A percentile compares a stretch with the other conserved stretches of the same genome.
Evolutionary conservation across 1,140 invertebrate genomes (phyloP).

Genomic region (Agrypnia vestita): DNA sequence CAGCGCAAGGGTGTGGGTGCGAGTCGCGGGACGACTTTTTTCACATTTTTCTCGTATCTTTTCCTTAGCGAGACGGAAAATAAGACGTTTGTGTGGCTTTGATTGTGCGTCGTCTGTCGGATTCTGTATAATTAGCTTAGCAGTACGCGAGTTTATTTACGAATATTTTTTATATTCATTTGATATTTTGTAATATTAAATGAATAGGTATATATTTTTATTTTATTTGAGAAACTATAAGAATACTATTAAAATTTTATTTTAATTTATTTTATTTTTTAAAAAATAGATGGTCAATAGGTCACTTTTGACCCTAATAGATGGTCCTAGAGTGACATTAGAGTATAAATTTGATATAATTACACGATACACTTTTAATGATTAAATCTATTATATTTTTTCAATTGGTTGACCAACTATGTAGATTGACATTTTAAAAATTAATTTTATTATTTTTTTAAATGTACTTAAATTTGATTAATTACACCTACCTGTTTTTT

Average conservation of each 20-base stretch:
- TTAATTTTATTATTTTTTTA: too few species aligned
- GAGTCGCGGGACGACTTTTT: slow-evolving; percentile 42
- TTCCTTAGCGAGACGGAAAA: slow-evolving; percentile 39
- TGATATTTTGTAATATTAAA: not conserved
- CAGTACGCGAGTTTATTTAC: not conserved
- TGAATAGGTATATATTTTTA: not conserved
- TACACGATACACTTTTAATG: too few species aligned
- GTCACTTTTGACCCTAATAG: too few species aligned
- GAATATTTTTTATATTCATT: not conserved
- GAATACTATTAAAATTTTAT: slow-evolving; percentile 5
- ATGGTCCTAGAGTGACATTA: too few species aligned
- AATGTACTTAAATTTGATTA: too few species aligned
- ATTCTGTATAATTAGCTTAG: slow-evolving; percentile 43
- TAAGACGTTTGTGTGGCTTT: slow-evolving; percentile 55
- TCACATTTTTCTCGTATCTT: slow-evolving; percentile 44
- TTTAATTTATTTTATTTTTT: slow-evolving; percentile 3
- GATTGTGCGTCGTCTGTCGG: slow-evolving; percentile 41
- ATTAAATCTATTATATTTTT: too few species aligned
- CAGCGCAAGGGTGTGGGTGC: slow-evolving; percentile 37
- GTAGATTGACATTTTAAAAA: too few species aligned
- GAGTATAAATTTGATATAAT: too few species aligned
- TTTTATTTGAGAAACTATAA: not conserved
- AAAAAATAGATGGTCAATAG: too few species aligned
- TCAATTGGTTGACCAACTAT: too few species aligned
- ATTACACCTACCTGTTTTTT: too few species aligned